phyloP scores from a whole-genome alignment of 2,797 vertebrate genomes.

The Allobates femoralis region DNA sequence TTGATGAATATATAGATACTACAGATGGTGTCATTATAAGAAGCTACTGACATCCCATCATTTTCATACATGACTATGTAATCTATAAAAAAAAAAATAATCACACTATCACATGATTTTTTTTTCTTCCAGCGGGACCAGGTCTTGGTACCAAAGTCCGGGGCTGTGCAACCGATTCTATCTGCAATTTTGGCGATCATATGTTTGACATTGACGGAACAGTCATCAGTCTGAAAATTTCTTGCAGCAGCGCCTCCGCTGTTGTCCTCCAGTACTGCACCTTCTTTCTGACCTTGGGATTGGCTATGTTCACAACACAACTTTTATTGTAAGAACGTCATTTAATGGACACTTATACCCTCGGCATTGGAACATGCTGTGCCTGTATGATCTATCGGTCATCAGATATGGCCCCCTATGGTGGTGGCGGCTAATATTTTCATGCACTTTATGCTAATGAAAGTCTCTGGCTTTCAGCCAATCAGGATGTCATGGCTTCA shows the following conservation, averaged over 20 bases:
- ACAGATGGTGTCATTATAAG: neutral
- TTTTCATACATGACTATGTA: neutral
- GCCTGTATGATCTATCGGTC: neutral
- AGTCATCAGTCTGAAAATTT: conserved; percentile 13
- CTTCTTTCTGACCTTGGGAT: neutral
- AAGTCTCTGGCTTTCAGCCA: neutral
- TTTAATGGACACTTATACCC: too few relatives aligned
- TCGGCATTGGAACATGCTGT: neutral
- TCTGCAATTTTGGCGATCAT: conserved; percentile 40
- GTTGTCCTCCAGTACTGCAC: neutral
- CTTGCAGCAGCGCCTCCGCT: neutral
- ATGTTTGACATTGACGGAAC: conserved; percentile 23
- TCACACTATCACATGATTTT: neutral
- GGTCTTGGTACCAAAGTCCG: neutral
- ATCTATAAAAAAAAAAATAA: neutral
- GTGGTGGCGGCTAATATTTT: too few relatives aligned
- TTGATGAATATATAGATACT: neutral
- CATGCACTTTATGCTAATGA: neutral
- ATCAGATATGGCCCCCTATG: too few relatives aligned
- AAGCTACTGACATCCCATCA: neutral
- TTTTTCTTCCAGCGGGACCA: neutral
- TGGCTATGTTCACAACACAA: neutral
- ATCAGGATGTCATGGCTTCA: neutral
- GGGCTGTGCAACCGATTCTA: conserved; percentile 37
- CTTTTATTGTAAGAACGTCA: neutral